A percentile compares a stretch with the other conserved stretches of the same genome.
Evolutionary conservation across 2,888 invertebrate species (phyloP).

Genomic region (Athalia rosae): DNA sequence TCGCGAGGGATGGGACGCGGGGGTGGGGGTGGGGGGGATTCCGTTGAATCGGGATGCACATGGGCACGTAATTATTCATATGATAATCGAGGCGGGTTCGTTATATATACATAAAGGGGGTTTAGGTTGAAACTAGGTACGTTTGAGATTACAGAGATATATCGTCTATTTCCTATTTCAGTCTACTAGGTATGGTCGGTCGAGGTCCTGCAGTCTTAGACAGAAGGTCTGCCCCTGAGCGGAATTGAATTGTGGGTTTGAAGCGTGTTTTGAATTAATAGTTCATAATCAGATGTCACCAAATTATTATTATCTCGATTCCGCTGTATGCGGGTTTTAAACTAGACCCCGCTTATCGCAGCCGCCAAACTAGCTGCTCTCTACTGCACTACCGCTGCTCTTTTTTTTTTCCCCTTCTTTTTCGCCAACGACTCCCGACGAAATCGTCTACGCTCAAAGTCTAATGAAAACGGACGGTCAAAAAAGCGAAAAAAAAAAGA

Average conservation of each 20-base stretch:
- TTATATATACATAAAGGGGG: too few species aligned
- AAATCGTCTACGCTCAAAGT: too few species aligned
- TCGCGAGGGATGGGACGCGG: too few species aligned
- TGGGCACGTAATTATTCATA: constrained; percentile 14
- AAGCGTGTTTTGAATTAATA: constrained; percentile 39
- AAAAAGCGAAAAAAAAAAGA: not conserved
- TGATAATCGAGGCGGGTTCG: constrained; percentile 5
- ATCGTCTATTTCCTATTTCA: not conserved
- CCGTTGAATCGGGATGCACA: too few species aligned
- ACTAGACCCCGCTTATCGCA: not conserved
- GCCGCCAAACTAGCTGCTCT: too few species aligned
- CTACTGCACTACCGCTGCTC: too few species aligned
- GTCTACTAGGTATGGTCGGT: constrained; percentile 23
- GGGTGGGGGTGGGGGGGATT: too few species aligned
- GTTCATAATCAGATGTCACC: constrained; percentile 41
- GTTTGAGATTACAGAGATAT: constrained; percentile 31
- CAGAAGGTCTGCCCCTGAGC: constrained; percentile 39
- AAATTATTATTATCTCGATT: not conserved
- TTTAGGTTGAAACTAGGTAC: constrained; percentile 15
- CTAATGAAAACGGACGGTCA: too few species aligned
- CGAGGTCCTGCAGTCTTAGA: constrained; percentile 10
- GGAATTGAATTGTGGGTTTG: constrained; percentile 36
- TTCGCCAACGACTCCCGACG: too few species aligned
- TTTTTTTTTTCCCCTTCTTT: too few species aligned
- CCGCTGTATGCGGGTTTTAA: constrained; percentile 30